Conservation (phyloP, 1,140 invertebrate genomes). For the Temnothorax curvispinosus region DNA sequence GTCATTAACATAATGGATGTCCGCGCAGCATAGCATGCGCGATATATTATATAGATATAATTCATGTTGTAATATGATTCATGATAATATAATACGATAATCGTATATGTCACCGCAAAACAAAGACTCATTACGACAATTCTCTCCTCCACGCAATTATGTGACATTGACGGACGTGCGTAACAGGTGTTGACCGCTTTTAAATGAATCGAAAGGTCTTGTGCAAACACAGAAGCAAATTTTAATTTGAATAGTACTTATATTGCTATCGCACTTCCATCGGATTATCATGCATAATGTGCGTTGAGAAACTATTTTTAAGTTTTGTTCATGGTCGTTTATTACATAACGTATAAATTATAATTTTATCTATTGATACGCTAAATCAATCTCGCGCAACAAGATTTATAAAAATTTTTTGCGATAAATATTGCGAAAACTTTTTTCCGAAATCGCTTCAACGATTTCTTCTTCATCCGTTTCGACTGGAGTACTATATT, state of each 20-base stretch:
- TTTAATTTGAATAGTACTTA: not conserved
- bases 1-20: conserved; percentile 1
- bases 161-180: not conserved
- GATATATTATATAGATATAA: not conserved
- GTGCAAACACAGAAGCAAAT: not conserved
- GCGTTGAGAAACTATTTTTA: not conserved
- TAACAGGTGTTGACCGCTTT: not conserved
- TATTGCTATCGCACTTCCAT: not conserved
- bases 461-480: conserved; percentile 16
- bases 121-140: not conserved
- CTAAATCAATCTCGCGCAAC: not conserved
- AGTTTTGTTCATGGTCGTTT: not conserved
- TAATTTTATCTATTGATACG: not conserved
- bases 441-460: not conserved
- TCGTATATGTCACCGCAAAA: not conserved
- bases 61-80: conserved; percentile 14
- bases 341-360: not conserved
- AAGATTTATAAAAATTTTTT: not conserved
- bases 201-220: not conserved
- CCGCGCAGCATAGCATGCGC: not conserved
- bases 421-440: not conserved
- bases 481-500: conserved; percentile 22
- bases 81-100: conserved; percentile 12
- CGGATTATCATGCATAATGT: not conserved
- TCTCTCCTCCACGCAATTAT: not conserved